phyloP scores from a whole-genome alignment of 2,797 vertebrate species.

The Smutsia gigantea region DNA sequence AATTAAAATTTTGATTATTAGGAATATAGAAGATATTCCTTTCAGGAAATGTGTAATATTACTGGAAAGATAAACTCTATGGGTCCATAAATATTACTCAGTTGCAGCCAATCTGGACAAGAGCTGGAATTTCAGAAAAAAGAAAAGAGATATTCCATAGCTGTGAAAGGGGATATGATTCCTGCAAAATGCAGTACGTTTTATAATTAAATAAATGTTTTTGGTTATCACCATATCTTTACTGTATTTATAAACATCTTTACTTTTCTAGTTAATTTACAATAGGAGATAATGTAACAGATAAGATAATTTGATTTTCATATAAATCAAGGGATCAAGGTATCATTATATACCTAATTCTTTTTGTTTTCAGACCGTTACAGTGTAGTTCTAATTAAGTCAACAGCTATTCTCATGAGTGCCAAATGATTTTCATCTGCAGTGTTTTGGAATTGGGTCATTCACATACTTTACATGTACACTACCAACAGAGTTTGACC shows the following conservation, averaged over 20 bases:
- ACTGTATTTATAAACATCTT: background rate
- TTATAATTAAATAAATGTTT: background rate
- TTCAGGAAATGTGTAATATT: background rate
- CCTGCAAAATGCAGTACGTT: background rate
- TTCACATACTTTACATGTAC: background rate
- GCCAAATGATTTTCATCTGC: background rate
- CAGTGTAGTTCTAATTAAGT: background rate
- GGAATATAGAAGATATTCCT: background rate
- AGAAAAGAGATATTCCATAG: background rate
- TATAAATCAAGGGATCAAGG: background rate
- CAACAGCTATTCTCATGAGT: background rate
- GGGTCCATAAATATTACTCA: background rate
- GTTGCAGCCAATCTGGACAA: background rate
- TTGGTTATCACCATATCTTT: background rate
- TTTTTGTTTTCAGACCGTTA: background rate
- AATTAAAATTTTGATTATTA: background rate
- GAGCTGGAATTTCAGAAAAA: background rate
- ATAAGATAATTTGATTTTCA: background rate
- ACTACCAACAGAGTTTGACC: background rate
- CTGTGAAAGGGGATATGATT: background rate
- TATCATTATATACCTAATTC: background rate
- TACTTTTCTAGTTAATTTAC: background rate
- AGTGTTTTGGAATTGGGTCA: background rate
- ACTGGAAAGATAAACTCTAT: background rate
- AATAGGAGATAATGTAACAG: background rate